Base-by-base conservation (phyloP, 2,113 vertebrate genomes). In the Spilogale gracilis region DNA sequence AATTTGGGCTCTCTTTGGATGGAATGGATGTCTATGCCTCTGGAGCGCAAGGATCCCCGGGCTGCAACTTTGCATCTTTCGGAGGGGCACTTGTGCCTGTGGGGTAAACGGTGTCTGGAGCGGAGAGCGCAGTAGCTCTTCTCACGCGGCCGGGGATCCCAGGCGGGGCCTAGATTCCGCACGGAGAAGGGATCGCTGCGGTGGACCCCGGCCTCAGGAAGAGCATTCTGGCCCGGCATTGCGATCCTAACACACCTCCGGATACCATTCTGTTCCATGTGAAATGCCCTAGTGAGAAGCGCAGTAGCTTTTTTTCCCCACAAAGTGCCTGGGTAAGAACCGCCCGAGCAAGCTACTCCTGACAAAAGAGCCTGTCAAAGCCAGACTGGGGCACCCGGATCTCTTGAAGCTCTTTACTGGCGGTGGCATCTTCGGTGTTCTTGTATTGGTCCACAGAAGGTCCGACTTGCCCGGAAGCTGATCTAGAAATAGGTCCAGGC, bases 381-480 rank as follows among this genome's bases (percentile, higher is more conserved):
- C 21, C 5, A 0, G 3, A 56, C 8, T 6, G 48, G 14, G 52
- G 43, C 45, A 1, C 2, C 17, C 25, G 0, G 18, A 32, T 45
- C 10, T 69, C 43, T 27, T 2, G n/a, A 58, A 58, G 50, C n/a
- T 52, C 13, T 45, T 52, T 52, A 38, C 2, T 3, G 23, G n/a
- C 27, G 0, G 9, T 25, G 25, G 82, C 52, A n/a, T 61, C 73
- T 32, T 71, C 17, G 0, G 56, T 83, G 65, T 67, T 3, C 50
- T 18, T 67, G 84, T 50, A n/a, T 38, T 27, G 25, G 52, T 90
- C 6, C 5, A 80, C 17, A 13, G 60, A 90, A 58, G 38, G 23
- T 7, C 8, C 45, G 52, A 6, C 17, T 90, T 52, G 23, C 16
- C 18, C n/a, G n/a, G 60, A 91, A 10, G 25, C 30, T 43, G 23